Evolutionary conservation across 1,140 invertebrate species (phyloP), one percentile per base, ranked within the genome.

Genomic region (Drosophila athabasca): DNA sequence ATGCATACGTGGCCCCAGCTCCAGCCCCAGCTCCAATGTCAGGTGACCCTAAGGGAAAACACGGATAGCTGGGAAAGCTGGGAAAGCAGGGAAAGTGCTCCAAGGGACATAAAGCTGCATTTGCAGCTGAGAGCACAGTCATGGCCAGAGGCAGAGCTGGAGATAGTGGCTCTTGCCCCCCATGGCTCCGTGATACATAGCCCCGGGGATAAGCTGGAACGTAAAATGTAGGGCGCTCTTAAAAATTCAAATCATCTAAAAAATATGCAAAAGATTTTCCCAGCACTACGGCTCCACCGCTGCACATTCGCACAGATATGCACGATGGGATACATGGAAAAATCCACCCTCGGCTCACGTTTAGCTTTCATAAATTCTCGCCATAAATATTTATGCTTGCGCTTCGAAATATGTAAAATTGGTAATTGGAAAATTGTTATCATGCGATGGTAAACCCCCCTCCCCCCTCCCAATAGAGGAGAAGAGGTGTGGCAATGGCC

Each of bases 341-440:
- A 43, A 29, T 35, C 50, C 62, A 69, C 62, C 60, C 60, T 51
- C 19, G 43, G 31, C 67, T 74, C 83, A 87, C 82, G 83, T 88
- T 88, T 87, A 88, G 83, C 76, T 88, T 87, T 88, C 83, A 87
- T 87, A 83, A 82, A 87, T 87, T 83, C 88, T 60, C 67, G 83
- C 71, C 74, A 87, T 87, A 88, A 87, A 87, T 82, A 87, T 85
- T 85, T 85, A 85, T 87, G 82, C 60, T 60, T 62, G 66, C 62
- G 74, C 64, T 74, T 77, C 66, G 79, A 82, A 88, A 88, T 87
- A 87, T 87, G 83, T 76, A 87, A 88, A 87, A 87, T 88, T 70
- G 79, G 83, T 87, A 87, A 87, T 87, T 87, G 83, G 83, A 87
- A 87, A 87, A 87, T 87, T 85, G 81, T 79, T 85, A 85, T 85